Evolutionary conservation across 2,888 invertebrate genomes (phyloP), one percentile per base, ranked within the genome.

Genomic region (Orthosia gothica): DNA sequence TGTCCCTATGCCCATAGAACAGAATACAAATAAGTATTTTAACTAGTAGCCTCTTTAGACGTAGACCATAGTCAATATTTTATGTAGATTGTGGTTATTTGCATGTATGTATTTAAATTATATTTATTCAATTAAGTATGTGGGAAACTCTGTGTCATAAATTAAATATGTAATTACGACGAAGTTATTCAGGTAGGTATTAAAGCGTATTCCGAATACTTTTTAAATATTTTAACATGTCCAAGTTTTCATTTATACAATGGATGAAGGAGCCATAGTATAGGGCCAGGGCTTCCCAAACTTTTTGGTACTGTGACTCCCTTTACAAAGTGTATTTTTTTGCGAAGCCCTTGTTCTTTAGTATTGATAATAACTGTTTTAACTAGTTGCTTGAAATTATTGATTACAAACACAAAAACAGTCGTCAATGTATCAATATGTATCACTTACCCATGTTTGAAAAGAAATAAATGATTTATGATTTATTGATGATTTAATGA

Each of bases 81-180:
- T 50, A 68, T 74, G 69, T 50, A 61, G 40, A 69, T 62, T 15
- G 45, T 12, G 3, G 11, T 57, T 62, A 62, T 70, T 62, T 69
- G 75, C 45, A 26, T 76, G 13, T 57, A 26, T 76, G 13, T 57
- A 58, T 57, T 57, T 49, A 18, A 68, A 40, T 40, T 59, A 40
- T 40, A 62, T 67, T 59, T 52, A 54, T 67, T 50, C n/a, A 66
- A 55, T 23, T 55, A 55, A 7, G 13, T 1, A 45, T 18, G 61
- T 57, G 40, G 61, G 26, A 62, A 69, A 75, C n/a, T 75, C 15
- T 11, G 15, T 54, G n/a, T 16, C 47, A 9, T 18, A 26, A 75
- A 45, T 61, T 55, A 50, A 54, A 40, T 45, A 74, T 49, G n/a
- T 59, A 45, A 61, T 63, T 61, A 18, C 45, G 26, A 32, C 45